phyloP scores from a whole-genome alignment of 2,797 vertebrate genomes.

The Sphaeramia orbicularis region DNA sequence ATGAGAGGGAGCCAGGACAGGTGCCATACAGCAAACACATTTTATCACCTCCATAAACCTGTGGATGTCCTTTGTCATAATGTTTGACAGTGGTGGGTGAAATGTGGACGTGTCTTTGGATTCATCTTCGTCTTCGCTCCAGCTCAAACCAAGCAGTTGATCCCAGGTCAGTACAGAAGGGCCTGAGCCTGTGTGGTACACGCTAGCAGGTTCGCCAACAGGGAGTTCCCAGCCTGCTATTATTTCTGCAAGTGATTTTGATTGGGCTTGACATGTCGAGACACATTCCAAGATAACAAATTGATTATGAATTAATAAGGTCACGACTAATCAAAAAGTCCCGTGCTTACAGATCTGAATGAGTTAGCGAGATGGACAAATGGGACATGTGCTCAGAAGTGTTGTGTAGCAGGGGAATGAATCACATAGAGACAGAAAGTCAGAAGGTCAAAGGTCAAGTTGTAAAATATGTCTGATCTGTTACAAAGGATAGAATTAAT shows the following conservation, averaged over 20 bases:
- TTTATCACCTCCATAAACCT: too few relatives aligned
- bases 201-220: not conserved
- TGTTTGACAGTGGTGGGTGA: too few relatives aligned
- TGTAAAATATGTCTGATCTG: slow-evolving; percentile 17
- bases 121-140: too few relatives aligned
- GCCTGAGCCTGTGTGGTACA: too few relatives aligned
- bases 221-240: not conserved
- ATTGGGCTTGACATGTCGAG: slow-evolving; percentile 40
- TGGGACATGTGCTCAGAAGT: slow-evolving; percentile 33
- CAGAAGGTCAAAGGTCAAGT: slow-evolving; percentile 44
- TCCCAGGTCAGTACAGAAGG: too few relatives aligned
- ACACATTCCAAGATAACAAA: slow-evolving; percentile 54
- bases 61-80: too few relatives aligned
- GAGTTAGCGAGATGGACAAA: slow-evolving; percentile 29
- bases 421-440: slow-evolving; percentile 23
- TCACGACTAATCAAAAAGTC: slow-evolving; percentile 53
- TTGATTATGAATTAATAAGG: slow-evolving; percentile 66
- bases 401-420: not conserved
- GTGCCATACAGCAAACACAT: too few relatives aligned
- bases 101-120: too few relatives aligned
- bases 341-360: slow-evolving; percentile 29
- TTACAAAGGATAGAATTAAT: slow-evolving; percentile 11
- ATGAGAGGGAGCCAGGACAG: too few relatives aligned
- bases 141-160: too few relatives aligned
- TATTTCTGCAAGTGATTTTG: slow-evolving; percentile 42